A percentile compares a stretch with the other conserved stretches of the same genome.
Conservation (phyloP, 1,140 invertebrate species). For the Helicoverpa armigera region DNA sequence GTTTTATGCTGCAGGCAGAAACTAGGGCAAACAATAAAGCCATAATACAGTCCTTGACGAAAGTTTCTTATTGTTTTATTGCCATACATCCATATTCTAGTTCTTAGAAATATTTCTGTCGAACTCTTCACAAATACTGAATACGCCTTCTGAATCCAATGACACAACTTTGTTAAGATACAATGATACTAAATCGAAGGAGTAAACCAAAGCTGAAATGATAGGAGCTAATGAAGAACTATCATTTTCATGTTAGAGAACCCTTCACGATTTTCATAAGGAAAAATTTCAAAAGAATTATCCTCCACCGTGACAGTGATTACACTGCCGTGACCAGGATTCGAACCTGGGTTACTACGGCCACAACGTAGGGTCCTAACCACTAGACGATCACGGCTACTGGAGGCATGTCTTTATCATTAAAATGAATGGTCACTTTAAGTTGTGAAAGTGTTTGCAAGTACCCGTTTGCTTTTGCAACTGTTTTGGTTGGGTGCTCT, state of each 20-base stretch:
- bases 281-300: slow-evolving; percentile 63
- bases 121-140: too few relatives aligned
- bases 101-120: too few relatives aligned
- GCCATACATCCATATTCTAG: not conserved
- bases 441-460: slow-evolving; percentile 20
- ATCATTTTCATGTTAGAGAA: not conserved
- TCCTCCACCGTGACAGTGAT: slow-evolving; percentile 84
- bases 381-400: slow-evolving; percentile 79
- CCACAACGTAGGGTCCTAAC: slow-evolving; percentile 85
- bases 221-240: too few relatives aligned
- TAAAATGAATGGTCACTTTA: slow-evolving; percentile 6
- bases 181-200: too few relatives aligned
- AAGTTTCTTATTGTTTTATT: not conserved
- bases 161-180: too few relatives aligned
- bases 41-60: not conserved
- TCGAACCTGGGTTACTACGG: slow-evolving; percentile 86
- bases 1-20: not conserved
- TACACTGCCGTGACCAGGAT: slow-evolving; percentile 81
- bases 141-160: too few relatives aligned
- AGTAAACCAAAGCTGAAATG: too few relatives aligned
- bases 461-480: slow-evolving; percentile 13
- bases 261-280: not conserved
- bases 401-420: slow-evolving; percentile 90
- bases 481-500: not conserved
- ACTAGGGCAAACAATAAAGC: slow-evolving; percentile 3